Conservation (phyloP, 2,888 invertebrate genomes). For the Pristionchus arcanus region DNA sequence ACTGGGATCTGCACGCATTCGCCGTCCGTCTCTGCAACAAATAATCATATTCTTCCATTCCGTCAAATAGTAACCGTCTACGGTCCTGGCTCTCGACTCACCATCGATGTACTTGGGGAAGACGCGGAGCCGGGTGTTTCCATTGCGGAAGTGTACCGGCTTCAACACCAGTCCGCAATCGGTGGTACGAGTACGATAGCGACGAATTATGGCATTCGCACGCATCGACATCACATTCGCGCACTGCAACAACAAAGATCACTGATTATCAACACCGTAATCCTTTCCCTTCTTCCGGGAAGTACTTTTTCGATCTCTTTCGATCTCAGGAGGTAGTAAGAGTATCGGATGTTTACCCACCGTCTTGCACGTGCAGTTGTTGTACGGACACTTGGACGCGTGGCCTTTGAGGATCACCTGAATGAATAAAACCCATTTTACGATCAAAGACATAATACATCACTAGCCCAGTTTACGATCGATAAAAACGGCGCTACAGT, state of each 20-base stretch:
- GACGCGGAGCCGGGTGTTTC: slow-evolving; percentile 77
- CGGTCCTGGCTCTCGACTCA: slow-evolving; percentile 46
- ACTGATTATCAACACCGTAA: neutral
- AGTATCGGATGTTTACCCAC: slow-evolving; percentile 58
- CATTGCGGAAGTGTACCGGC: slow-evolving; percentile 78
- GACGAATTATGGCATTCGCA: slow-evolving; percentile 78
- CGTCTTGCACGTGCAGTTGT: slow-evolving; percentile 78
- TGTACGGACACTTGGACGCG: slow-evolving; percentile 77
- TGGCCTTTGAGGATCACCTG: slow-evolving; percentile 78
- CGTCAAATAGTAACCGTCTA: neutral
- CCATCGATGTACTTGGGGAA: slow-evolving; percentile 79
- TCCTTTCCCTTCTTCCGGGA: neutral
- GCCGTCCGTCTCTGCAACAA: slow-evolving; percentile 2
- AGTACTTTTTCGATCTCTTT: neutral
- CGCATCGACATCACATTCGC: slow-evolving; percentile 79
- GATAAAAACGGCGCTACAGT: neutral
- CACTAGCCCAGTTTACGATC: neutral
- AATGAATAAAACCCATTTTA: slow-evolving; percentile 3
- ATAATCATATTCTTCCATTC: neutral
- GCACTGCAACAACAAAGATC: slow-evolving; percentile 68
- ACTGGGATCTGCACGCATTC: slow-evolving; percentile 59
- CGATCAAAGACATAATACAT: slow-evolving; percentile 33
- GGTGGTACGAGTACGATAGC: slow-evolving; percentile 76
- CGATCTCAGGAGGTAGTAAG: neutral
- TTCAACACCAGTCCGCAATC: slow-evolving; percentile 78